Evolutionary conservation across 2,888 invertebrate species (phyloP).

Genomic region (Drosophila prostipennis): DNA sequence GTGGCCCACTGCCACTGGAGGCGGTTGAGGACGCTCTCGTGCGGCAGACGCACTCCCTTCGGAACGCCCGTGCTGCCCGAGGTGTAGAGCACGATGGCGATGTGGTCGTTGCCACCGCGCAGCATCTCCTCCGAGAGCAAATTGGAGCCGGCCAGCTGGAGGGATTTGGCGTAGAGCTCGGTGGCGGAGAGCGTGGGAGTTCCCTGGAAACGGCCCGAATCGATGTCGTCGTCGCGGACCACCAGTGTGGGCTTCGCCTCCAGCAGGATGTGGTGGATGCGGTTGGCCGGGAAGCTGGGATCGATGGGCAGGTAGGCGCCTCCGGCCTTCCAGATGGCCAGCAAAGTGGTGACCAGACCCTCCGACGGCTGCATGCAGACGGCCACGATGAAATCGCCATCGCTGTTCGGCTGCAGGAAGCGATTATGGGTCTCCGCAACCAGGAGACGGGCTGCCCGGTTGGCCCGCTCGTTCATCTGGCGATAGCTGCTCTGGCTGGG

Average conservation of each 20-base stretch:
- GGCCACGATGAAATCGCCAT: slow-evolving; percentile 90
- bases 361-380: slow-evolving; percentile 92
- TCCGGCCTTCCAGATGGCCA: slow-evolving; percentile 92
- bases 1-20: slow-evolving; percentile 94
- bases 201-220: slow-evolving; percentile 71
- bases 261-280: slow-evolving; percentile 90
- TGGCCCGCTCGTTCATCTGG: slow-evolving; percentile 84
- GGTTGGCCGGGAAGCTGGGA: slow-evolving; percentile 88
- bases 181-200: slow-evolving; percentile 70
- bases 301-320: slow-evolving; percentile 94
- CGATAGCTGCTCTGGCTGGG: slow-evolving; percentile 82
- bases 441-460: slow-evolving; percentile 84
- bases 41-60: slow-evolving; percentile 94
- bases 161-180: slow-evolving; percentile 77
- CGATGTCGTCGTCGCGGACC: slow-evolving; percentile 87
- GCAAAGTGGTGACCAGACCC: slow-evolving; percentile 87
- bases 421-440: slow-evolving; percentile 76
- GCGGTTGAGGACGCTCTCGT: slow-evolving; percentile 91
- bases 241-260: slow-evolving; percentile 89
- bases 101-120: slow-evolving; percentile 68
- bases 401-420: slow-evolving; percentile 85
- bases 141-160: slow-evolving; percentile 72
- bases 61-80: slow-evolving; percentile 96
- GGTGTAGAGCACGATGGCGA: slow-evolving; percentile 82
- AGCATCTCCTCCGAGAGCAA: slow-evolving; percentile 83